These are phyloP conservation scores for Pomacea canaliculata DNA, from an alignment of 2,888 invertebrate species.

Conservation along the genomic window DNA sequence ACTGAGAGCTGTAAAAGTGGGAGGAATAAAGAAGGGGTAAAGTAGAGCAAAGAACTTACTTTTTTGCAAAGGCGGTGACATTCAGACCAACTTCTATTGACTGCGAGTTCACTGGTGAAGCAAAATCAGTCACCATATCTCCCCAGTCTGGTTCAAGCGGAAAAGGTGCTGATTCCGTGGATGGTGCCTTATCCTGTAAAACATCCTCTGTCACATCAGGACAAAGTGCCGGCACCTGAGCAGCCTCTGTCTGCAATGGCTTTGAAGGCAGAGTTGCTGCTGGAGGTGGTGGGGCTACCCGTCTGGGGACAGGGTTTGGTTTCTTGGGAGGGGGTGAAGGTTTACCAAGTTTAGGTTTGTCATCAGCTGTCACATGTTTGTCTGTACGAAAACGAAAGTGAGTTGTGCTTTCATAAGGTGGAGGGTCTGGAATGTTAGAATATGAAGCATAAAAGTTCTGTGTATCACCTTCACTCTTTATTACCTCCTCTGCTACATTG, in stretches of 20 bases:
- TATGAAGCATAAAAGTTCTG: not conserved
- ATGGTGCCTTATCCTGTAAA: not conserved
- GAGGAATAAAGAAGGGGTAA: no score
- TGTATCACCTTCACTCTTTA: not conserved
- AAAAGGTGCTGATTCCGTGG: not conserved
- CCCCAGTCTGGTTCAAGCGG: slow-evolving; percentile 1
- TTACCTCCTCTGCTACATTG: not conserved
- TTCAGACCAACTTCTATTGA: no score
- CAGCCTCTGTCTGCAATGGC: slow-evolving; percentile 7
- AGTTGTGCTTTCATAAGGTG: slow-evolving; percentile 2
- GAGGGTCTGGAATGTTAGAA: slow-evolving; percentile 14
- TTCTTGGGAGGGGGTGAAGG: slow-evolving; percentile 10
- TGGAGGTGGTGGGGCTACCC: slow-evolving; percentile 36
- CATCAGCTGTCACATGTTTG: slow-evolving; percentile 3
- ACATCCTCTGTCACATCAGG: slow-evolving; percentile 2
- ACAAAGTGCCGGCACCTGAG: slow-evolving; percentile 4
- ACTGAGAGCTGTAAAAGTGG: no score
- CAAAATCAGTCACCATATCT: not conserved
- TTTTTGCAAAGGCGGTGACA: no score
- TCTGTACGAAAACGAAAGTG: slow-evolving; percentile 1
- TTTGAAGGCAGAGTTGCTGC: slow-evolving; percentile 29
- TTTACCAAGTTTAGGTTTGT: slow-evolving; percentile 13
- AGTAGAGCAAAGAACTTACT: no score
- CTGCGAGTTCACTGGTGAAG: not conserved
- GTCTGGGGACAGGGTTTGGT: slow-evolving; percentile 39